phyloP scores from a whole-genome alignment of 92 coral and sea anemone species.

The Umimayanthus kanabou region DNA sequence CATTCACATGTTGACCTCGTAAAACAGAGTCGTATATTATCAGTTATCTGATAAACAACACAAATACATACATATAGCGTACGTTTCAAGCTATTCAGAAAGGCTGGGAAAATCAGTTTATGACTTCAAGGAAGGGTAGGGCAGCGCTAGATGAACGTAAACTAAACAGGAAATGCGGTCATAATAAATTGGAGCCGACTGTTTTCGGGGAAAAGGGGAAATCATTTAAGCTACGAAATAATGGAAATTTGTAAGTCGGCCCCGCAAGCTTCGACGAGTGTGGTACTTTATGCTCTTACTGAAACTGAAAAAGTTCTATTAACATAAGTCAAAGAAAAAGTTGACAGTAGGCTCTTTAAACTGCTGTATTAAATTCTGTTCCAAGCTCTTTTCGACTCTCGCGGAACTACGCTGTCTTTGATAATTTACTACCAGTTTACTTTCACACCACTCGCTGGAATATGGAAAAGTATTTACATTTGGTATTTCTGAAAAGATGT shows the following conservation, averaged over 20 bases:
- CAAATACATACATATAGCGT: neutral
- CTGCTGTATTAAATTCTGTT: neutral
- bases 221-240: slow-evolving; percentile 12
- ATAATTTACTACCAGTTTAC: neutral
- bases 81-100: neutral
- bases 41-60: no score
- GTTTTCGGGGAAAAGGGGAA: slow-evolving; percentile 6
- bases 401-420: neutral
- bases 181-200: slow-evolving; percentile 11
- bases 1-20: no score
- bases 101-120: neutral
- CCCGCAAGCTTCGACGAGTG: slow-evolving; percentile 12
- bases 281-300: neutral
- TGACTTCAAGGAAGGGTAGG: neutral
- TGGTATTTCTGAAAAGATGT: no score
- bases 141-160: neutral
- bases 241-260: neutral
- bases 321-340: neutral
- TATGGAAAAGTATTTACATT: neutral
- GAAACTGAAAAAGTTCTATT: no score
- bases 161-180: slow-evolving; percentile 5
- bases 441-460: neutral
- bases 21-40: no score
- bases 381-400: no score
- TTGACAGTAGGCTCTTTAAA: neutral